Evolutionary conservation across 2,797 vertebrate genomes (phyloP).

Genomic region (Sphenodon punctatus): DNA sequence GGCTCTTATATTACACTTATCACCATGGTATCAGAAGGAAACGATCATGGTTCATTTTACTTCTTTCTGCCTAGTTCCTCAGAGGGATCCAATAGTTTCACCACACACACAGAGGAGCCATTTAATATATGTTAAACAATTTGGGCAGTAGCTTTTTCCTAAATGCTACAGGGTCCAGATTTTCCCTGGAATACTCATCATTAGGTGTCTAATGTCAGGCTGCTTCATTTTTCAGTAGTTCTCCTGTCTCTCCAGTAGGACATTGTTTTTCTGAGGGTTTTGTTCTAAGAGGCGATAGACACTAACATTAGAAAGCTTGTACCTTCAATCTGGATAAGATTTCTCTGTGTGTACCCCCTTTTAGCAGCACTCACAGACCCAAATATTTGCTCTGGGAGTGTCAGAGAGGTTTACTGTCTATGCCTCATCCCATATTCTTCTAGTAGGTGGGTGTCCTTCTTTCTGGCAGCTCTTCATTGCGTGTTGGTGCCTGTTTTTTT

Average conservation of each 20-base stretch:
- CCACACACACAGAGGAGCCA: neutral
- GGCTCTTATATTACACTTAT: neutral
- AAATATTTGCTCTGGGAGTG: neutral
- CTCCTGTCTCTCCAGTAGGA: neutral
- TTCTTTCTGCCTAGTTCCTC: constrained; percentile 1
- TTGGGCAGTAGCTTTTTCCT: neutral
- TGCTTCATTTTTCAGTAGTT: neutral
- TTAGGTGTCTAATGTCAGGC: too few relatives aligned
- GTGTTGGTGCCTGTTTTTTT: neutral
- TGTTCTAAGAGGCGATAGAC: neutral
- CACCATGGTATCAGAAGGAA: neutral
- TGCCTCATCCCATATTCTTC: neutral
- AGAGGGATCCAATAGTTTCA: neutral
- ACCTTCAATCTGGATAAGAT: constrained; percentile 18
- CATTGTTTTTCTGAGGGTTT: neutral
- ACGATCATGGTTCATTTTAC: neutral
- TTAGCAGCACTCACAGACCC: neutral
- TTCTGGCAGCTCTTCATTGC: neutral
- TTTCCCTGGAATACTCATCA: constrained; percentile 19
- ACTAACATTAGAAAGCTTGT: neutral
- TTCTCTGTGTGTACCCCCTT: neutral
- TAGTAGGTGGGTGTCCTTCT: neutral
- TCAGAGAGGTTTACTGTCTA: neutral
- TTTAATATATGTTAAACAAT: constrained; percentile 32
- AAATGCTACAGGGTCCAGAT: constrained; percentile 17